phyloP scores from a whole-genome alignment of 92 coral and sea anemone species.

The Siderastrea radians region DNA sequence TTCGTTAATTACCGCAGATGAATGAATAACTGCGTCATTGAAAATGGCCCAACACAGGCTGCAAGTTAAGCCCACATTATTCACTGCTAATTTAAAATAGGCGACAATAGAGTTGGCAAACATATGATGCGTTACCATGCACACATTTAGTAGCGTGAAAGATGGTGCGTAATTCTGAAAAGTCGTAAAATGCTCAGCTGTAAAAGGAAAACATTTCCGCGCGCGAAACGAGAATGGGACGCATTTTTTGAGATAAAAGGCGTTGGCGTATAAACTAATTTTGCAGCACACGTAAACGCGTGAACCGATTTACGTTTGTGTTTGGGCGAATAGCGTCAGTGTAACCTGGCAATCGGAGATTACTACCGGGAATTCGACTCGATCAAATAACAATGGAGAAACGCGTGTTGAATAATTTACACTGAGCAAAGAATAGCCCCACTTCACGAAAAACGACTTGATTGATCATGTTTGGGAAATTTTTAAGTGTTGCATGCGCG shows the following conservation, averaged over 20 bases:
- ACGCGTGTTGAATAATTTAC: conserved; percentile 80
- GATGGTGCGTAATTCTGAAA: not conserved
- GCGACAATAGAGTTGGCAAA: conserved; percentile 19
- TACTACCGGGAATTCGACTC: conserved; percentile 70
- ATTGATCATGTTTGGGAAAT: conserved; percentile 11
- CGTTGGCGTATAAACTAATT: not conserved
- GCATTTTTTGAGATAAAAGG: not conserved
- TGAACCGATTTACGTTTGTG: conserved; percentile 2
- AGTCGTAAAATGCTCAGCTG: not conserved
- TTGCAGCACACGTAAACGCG: not conserved
- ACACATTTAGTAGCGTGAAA: conserved; percentile 14
- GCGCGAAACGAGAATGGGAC: not conserved
- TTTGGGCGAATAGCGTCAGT: conserved; percentile 31
- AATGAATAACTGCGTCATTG: conserved; percentile 27
- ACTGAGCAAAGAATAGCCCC: conserved; percentile 65
- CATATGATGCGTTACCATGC: conserved; percentile 43
- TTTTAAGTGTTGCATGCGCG: not conserved
- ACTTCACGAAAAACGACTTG: conserved; percentile 46
- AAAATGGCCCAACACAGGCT: conserved; percentile 19
- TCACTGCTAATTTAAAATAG: conserved; percentile 2
- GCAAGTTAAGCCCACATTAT: conserved; percentile 24
- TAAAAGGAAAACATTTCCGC: not conserved
- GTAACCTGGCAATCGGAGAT: conserved; percentile 79
- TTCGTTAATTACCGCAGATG: conserved; percentile 34
- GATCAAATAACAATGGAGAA: conserved; percentile 41